Evolutionary conservation across 2,797 vertebrate species (phyloP), one percentile per base, ranked within the genome.

Genomic region (Squalus acanthias): DNA sequence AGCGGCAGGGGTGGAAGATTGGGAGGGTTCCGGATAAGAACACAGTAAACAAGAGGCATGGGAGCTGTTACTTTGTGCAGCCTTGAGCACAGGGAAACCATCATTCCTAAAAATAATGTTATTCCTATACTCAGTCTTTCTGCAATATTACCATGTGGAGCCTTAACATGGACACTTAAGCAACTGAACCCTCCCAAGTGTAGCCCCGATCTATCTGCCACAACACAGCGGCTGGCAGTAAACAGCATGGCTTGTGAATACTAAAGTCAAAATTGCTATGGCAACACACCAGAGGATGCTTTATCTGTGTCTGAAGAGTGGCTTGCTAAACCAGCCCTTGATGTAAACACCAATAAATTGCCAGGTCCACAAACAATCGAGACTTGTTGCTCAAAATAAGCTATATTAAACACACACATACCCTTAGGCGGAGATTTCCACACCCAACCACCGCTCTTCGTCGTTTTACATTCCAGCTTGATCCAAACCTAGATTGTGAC

Each of bases 201-300:
- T 17, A 65, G 65, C 63, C n/a, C 17, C 39, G 12, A 93, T 24
- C 91, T 6, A 20, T 46, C 63, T 67, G 91, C n/a, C 63, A 93
- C 63, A 93, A 67, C 33, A 92, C 60, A 46, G 91, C 0, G 2
- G 9, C 67, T 65, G 69, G 17, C 63, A 93, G 91, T 93, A 93
- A 93, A 93, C 91, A 93, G 91, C n/a, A 46, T 65, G 60, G 89
- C 29, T 65, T 33, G 2, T 93, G 91, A 93, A 93, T 93, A 93
- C 91, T 93, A 93, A 93, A 46, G 91, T 69, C 91, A 93, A 67
- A 67, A 67, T 93, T 24, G n/a, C 91, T 93, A 93, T 93, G 63
- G 91, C n/a, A 93, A 69, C 63, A 69, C n/a, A 93, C 2, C 63
- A 33, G 1, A 5, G 7, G 63, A 93, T 67, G 91, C 63, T 67